Percentiles rank a stretch among this genome's conserved stretches.
Conservation (phyloP, 2,113 vertebrate species). For the Heterochromis multidens region DNA sequence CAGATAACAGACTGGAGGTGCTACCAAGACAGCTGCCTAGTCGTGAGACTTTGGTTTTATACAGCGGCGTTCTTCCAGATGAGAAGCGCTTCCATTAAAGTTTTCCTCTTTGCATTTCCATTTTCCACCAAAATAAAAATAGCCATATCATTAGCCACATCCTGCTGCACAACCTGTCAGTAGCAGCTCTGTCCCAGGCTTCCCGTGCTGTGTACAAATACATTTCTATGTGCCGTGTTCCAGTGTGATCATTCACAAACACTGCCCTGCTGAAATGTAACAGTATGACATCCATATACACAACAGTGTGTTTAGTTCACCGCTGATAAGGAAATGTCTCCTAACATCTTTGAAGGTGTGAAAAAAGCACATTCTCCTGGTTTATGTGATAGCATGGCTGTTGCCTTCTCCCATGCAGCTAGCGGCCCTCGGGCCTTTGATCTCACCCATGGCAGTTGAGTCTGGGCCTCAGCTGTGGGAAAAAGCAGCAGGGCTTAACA, state of each 20-base stretch:
- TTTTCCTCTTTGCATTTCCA: not conserved
- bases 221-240: not conserved
- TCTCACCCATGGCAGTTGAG: slow-evolving; percentile 26
- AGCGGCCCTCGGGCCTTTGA: slow-evolving; percentile 49
- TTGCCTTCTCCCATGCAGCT: slow-evolving; percentile 2
- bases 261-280: not conserved
- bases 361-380: slow-evolving; percentile 37
- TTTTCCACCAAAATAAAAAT: not conserved
- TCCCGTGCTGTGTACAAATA: not conserved
- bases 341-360: slow-evolving; percentile 28
- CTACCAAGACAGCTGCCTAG: not conserved
- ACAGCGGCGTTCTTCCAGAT: not conserved
- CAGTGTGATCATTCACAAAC: not conserved
- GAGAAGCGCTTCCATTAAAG: not conserved
- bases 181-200: not conserved
- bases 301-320: not conserved
- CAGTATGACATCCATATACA: not conserved
- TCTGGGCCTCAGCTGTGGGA: slow-evolving; percentile 60
- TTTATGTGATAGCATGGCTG: not conserved
- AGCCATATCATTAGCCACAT: not conserved
- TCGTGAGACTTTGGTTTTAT: not conserved
- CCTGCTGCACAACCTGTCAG: not conserved
- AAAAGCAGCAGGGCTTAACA: slow-evolving; percentile 34
- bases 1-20: not conserved
- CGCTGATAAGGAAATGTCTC: slow-evolving; percentile 2